These are phyloP conservation scores for Fregetta grallaria DNA, from an alignment of 2,113 vertebrate genomes.

Conservation along the genomic window DNA sequence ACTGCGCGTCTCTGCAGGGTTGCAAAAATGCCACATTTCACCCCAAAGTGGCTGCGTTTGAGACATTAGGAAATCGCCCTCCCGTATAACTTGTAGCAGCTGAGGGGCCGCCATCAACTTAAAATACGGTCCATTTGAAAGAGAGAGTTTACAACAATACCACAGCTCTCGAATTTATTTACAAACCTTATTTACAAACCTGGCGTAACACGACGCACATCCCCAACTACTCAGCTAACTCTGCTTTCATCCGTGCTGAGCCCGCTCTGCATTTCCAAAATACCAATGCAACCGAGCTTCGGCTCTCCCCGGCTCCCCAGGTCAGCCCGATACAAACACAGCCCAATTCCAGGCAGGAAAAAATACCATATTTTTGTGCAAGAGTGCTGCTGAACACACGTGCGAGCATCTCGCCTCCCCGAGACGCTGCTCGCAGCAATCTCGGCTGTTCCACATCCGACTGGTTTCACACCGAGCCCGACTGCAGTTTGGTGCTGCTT, in stretches of 20 bases:
- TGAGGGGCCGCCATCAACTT: accelerated
- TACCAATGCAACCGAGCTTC: accelerated
- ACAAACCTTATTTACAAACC: background rate
- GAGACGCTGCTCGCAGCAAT: accelerated
- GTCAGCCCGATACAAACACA: accelerated
- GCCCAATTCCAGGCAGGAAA: background rate
- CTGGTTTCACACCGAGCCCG: accelerated
- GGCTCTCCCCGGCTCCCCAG: background rate
- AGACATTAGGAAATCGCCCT: background rate
- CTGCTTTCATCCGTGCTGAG: background rate
- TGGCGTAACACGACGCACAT: accelerated
- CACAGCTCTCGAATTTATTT: background rate
- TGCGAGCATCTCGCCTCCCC: accelerated
- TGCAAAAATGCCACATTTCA: background rate
- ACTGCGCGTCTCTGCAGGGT: background rate
- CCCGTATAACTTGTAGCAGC: accelerated
- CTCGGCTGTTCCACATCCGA: background rate
- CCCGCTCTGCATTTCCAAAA: accelerated
- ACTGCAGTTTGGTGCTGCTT: background rate
- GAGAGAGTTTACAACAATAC: background rate
- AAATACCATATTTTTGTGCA: accelerated
- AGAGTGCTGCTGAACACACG: accelerated
- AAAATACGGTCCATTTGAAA: accelerated
- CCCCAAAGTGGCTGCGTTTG: background rate
- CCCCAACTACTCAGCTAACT: background rate